Conservation (phyloP, 2,888 invertebrate genomes). For the Synergus japonicus region DNA sequence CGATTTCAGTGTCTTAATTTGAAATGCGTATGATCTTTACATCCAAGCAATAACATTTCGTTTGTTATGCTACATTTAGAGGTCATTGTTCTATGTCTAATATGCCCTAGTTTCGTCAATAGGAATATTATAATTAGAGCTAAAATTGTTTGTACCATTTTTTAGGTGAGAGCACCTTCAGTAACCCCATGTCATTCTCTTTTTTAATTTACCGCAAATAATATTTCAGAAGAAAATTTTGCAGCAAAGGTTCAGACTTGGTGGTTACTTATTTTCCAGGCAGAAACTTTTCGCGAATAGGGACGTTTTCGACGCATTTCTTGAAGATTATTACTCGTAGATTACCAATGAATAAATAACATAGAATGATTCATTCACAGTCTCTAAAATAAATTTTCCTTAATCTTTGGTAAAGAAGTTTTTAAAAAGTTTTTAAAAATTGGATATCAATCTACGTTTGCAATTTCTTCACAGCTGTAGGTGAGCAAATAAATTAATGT, state of each 20-base stretch:
- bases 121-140: conserved; percentile 75
- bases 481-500: conserved; percentile 22
- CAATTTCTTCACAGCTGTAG: neutral
- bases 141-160: conserved; percentile 76
- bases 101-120: conserved; percentile 56
- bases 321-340: conserved; percentile 1
- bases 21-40: conserved; percentile 20
- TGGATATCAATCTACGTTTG: neutral
- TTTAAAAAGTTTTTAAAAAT: neutral
- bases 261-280: conserved; percentile 26
- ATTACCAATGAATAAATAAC: conserved; percentile 10
- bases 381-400: conserved; percentile 17
- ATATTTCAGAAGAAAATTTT: neutral
- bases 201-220: neutral
- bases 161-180: conserved; percentile 68
- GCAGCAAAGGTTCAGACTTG: conserved; percentile 24
- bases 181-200: conserved; percentile 8
- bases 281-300: conserved; percentile 26
- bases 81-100: conserved; percentile 36
- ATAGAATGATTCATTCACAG: conserved; percentile 5
- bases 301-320: neutral
- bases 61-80: conserved; percentile 34
- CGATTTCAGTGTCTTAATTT: neutral
- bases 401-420: conserved; percentile 39
- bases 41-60: conserved; percentile 20